Base-by-base conservation (phyloP, 2,888 invertebrate species). In the Drosophila limbata region DNA sequence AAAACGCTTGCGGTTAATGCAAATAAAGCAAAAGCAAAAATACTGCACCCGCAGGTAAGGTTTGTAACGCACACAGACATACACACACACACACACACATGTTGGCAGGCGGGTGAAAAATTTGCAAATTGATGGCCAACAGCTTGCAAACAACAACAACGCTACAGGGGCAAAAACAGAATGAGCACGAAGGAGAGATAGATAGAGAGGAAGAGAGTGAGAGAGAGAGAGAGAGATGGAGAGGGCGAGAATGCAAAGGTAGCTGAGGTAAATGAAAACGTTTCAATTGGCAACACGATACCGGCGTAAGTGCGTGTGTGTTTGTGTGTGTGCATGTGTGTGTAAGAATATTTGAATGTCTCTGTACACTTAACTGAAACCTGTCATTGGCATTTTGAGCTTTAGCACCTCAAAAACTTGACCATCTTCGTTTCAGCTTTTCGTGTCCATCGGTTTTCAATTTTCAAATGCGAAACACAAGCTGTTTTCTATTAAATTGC, bases 61-160 rank as follows among this genome's bases (percentile, higher is more conserved):
- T 33, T 40, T 17, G 4, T n/a, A 31, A 28, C n/a, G 51, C n/a
- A 52, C 37, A 45, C 25, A 25, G 60, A 45, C 55, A 17, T 1
- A 51, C 53, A 47, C 40, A 17, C 57, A 39, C 37, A 64, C 42
- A 52, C 25, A 33, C 33, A 57, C 31, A 57, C 42, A 33, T 31
- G 40, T 40, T 25, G 42, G 31, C 47, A 45, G 67, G 61, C 40
- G 59, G 60, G 65, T 69, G 56, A 75, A 75, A 69, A 73, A 66
- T 73, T 73, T 69, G 73, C 73, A 75, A 73, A 75, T 75, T 75
- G 65, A 75, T 75, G 69, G 74, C 72, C 56, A 62, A 50, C 45
- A 67, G 67, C 56, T 51, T 15, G 21, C 42, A 63, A 59, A 60
- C 19, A 65, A 52, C 53, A 63, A 60, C 56, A 67, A 48, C 19